Percentiles rank a stretch among this genome's conserved stretches.
phyloP scores from a whole-genome alignment of 2,797 vertebrate species.

The Hephaestus fuliginosus region DNA sequence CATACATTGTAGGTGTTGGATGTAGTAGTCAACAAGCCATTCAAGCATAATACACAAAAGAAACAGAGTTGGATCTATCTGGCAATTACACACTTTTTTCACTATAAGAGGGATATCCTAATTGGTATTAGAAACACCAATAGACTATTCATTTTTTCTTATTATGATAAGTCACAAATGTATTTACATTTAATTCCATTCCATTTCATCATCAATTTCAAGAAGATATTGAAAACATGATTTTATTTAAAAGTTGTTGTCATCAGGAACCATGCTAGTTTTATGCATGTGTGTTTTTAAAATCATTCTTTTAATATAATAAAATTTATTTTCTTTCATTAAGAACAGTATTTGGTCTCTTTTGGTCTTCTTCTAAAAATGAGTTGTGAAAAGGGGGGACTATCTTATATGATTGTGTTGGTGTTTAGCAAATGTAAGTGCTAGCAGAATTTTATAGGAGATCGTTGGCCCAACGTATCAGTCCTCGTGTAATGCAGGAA shows the following conservation, averaged over 20 bases:
- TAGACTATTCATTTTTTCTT: too few species aligned
- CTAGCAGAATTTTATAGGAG: conserved; percentile 24
- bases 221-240: not conserved
- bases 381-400: too few species aligned
- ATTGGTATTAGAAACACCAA: too few species aligned
- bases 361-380: not conserved
- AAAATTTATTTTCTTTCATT: not conserved
- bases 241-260: not conserved
- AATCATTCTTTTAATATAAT: not conserved
- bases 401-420: not conserved
- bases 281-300: not conserved
- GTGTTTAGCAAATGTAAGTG: not conserved
- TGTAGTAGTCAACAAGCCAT: too few species aligned
- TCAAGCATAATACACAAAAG: too few species aligned
- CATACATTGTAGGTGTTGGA: too few species aligned
- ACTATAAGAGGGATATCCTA: too few species aligned
- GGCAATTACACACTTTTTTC: too few species aligned
- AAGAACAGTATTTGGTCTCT: not conserved
- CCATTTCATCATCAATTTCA: too few species aligned
- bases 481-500: not conserved
- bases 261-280: not conserved
- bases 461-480: not conserved
- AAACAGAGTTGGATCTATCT: too few species aligned
- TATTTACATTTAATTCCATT: not conserved
- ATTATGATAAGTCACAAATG: not conserved